Conservation (phyloP, 1,140 invertebrate species). For the Schlechtendalia chinensis region DNA sequence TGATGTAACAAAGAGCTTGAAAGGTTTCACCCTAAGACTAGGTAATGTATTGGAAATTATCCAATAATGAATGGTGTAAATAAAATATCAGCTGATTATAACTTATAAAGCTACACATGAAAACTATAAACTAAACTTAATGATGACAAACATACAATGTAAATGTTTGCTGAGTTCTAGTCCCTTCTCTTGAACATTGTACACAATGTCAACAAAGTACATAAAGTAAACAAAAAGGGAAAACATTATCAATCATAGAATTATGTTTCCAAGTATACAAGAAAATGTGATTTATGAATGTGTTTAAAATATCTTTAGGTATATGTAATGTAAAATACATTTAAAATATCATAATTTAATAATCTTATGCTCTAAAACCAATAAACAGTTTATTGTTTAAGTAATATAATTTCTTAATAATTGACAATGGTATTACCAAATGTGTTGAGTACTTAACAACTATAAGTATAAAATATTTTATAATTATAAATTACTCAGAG, state of each 20-base stretch:
- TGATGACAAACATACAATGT: conserved; percentile 3
- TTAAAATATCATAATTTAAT: neutral
- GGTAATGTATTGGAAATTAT: conserved; percentile 20
- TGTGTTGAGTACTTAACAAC: too few relatives aligned
- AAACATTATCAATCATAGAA: conserved; percentile 1
- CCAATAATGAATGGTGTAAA: conserved; percentile 12
- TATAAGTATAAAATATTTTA: too few relatives aligned
- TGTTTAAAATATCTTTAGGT: neutral
- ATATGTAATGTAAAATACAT: neutral
- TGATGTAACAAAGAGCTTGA: conserved; percentile 29
- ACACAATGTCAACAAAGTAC: neutral
- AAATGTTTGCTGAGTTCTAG: conserved; percentile 28
- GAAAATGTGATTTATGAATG: neutral
- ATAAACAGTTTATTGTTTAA: neutral
- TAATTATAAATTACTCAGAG: too few relatives aligned
- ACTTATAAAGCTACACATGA: neutral
- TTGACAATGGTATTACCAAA: neutral
- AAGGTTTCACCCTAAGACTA: conserved; percentile 26
- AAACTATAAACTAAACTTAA: conserved; percentile 20
- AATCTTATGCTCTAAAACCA: neutral
- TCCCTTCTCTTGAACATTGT: neutral
- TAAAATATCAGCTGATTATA: conserved; percentile 19
- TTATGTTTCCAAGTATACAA: neutral
- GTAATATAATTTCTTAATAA: neutral
- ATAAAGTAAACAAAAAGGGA: neutral